These are phyloP conservation scores for Pteropus alecto DNA, from an alignment of 2,113 vertebrate genomes.

Conservation along the genomic window DNA sequence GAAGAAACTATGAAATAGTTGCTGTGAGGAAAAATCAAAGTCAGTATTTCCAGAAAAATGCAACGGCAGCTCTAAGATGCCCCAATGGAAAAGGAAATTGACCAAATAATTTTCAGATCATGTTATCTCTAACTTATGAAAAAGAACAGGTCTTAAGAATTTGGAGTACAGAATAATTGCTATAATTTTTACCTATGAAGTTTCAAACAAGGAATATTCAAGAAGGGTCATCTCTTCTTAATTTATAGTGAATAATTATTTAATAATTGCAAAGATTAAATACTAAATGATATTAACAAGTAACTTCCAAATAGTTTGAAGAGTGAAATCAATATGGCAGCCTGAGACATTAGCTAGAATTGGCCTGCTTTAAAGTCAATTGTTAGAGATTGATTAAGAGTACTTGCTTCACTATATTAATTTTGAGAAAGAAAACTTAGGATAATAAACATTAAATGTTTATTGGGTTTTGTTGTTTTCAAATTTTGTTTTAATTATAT, in stretches of 20 bases:
- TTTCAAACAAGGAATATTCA: not conserved
- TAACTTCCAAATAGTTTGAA: not conserved
- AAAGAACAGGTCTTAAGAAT: not conserved
- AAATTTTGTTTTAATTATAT: constrained; percentile 8
- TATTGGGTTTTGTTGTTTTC: not conserved
- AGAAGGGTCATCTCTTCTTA: not conserved
- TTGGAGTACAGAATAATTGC: not conserved
- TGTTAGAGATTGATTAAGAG: not conserved
- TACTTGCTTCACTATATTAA: not conserved
- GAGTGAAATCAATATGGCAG: not conserved
- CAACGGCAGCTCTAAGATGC: not conserved
- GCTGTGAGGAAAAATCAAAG: not conserved
- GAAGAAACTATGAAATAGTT: not conserved
- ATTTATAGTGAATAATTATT: constrained; percentile 1
- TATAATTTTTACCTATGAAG: not conserved
- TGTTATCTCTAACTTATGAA: not conserved
- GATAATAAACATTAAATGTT: not conserved
- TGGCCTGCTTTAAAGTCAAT: not conserved
- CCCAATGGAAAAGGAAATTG: not conserved
- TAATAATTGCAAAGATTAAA: constrained; percentile 30
- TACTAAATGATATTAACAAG: not conserved
- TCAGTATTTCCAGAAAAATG: not conserved
- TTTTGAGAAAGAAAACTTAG: not conserved
- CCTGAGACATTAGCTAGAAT: not conserved
- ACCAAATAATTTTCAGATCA: not conserved